Evolutionary conservation across 1,140 invertebrate species (phyloP), one percentile per base, ranked within the genome.

Genomic region (Carposina sasakii): DNA sequence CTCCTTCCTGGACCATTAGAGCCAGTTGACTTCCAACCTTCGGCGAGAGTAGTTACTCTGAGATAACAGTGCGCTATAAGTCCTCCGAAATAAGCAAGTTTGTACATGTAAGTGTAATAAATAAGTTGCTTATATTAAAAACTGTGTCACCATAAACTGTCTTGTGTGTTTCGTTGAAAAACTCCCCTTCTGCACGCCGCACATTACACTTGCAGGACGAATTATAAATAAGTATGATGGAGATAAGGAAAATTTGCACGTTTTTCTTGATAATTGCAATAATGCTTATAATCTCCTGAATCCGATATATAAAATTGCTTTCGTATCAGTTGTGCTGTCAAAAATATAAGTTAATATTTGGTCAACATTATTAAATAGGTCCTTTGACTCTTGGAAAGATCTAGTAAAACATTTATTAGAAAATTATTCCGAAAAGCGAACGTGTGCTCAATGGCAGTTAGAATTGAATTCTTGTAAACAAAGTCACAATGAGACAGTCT

Each of bases 391-490:
- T 26, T 61, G 61, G 57, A 13, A 44, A 31, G 19, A 40, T 26
- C 45, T 59, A 50, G 58, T 51, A 48, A 37, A 28, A n/a, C 52
- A 61, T 51, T 36, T 65, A 20, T 47, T 65, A 48, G 24, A 56
- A 42, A 49, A 42, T 23, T 65, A 60, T 48, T 51, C 57, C 2
- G 61, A 61, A 39, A 60, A 51, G 47, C 26, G 58, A 30, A 65
- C 58, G 12, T 53, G 45, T 37, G 44, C 49, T 10, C 62, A 65
- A 42, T 65, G 58, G 58, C 58, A 64, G 49, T 45, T 64, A 33
- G 54, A 65, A 52, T 39, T 64, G 50, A 60, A 63, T 30, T 63
- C 61, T 10, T 60, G 61, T 44, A 55, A 23, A 43, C 58, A 61
- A 61, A 30, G 30, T 42, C 13, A 24, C 15, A 61, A 49, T 16